These are phyloP conservation scores for Ceraclea dissimilis DNA, from an alignment of 2,888 invertebrate genomes.

Conservation along the genomic window DNA sequence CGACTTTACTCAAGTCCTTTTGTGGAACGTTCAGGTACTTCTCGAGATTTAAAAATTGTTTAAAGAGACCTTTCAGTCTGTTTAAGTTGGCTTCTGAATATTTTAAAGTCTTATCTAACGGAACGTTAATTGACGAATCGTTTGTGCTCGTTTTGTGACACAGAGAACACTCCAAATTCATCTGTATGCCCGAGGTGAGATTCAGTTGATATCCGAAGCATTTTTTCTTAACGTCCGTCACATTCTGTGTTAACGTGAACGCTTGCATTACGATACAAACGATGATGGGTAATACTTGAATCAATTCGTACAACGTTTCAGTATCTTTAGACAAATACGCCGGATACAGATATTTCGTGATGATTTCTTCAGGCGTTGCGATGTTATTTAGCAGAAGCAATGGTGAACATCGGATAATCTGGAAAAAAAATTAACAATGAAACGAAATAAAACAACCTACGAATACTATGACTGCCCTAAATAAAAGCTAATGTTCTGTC, in stretches of 20 bases:
- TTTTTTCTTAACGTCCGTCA: neutral
- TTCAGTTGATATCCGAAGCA: constrained; percentile 5
- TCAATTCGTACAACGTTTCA: constrained; percentile 33
- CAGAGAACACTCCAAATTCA: constrained; percentile 35
- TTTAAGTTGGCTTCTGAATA: constrained; percentile 1
- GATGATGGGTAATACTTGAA: constrained; percentile 33
- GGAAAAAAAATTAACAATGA: constrained; percentile 32
- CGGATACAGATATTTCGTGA: constrained; percentile 41
- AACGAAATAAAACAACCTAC: too few species aligned
- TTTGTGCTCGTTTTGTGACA: constrained; percentile 31
- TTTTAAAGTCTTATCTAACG: constrained; percentile 21
- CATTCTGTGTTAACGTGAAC: constrained; percentile 6
- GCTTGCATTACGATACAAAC: constrained; percentile 35
- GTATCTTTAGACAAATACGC: constrained; percentile 36
- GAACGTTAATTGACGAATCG: neutral
- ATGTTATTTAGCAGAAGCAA: constrained; percentile 36
- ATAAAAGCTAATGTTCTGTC: too few species aligned
- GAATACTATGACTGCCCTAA: too few species aligned
- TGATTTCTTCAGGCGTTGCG: constrained; percentile 37
- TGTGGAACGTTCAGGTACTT: constrained; percentile 33
- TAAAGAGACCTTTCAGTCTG: constrained; percentile 31
- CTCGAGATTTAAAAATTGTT: constrained; percentile 38
- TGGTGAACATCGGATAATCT: constrained; percentile 38
- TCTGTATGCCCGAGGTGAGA: constrained; percentile 27
- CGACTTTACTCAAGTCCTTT: constrained; percentile 35